Conservation (phyloP, 2,113 vertebrate species). For the Calidris pugnax region DNA sequence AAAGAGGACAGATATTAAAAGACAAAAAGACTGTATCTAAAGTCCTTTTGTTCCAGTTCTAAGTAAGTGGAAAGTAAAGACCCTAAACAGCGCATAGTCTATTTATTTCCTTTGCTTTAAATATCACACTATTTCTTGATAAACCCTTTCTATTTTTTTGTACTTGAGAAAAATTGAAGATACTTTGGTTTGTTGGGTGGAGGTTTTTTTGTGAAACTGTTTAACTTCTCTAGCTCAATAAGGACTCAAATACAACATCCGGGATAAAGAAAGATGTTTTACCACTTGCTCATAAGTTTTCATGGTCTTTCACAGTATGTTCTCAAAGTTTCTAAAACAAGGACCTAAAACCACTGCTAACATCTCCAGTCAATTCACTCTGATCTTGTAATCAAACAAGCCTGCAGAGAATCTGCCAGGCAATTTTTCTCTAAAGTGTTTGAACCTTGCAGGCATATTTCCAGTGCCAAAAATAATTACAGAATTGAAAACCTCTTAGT, state of each 20-base stretch:
- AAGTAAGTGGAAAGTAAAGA: background rate
- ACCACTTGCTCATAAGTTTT: background rate
- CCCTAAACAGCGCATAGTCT: background rate
- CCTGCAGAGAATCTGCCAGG: background rate
- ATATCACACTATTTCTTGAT: background rate
- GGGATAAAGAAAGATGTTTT: background rate
- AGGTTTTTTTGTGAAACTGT: background rate
- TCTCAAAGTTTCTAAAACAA: constrained; percentile 10
- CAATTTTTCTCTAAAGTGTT: constrained; percentile 27
- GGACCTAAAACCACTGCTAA: background rate
- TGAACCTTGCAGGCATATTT: constrained; percentile 61
- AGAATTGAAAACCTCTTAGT: constrained; percentile 38
- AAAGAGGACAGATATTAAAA: background rate
- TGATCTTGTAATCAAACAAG: constrained; percentile 46
- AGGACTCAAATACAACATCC: background rate
- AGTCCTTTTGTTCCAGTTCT: background rate
- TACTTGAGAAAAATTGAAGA: background rate
- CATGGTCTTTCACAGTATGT: background rate
- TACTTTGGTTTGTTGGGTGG: background rate
- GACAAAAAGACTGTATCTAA: background rate
- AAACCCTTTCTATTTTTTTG: background rate
- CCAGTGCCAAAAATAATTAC: constrained; percentile 54
- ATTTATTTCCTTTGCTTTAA: background rate
- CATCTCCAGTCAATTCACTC: constrained; percentile 32
- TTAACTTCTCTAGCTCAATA: background rate